Conservation (phyloP, 2,113 vertebrate species). For the Centropristis striata region DNA sequence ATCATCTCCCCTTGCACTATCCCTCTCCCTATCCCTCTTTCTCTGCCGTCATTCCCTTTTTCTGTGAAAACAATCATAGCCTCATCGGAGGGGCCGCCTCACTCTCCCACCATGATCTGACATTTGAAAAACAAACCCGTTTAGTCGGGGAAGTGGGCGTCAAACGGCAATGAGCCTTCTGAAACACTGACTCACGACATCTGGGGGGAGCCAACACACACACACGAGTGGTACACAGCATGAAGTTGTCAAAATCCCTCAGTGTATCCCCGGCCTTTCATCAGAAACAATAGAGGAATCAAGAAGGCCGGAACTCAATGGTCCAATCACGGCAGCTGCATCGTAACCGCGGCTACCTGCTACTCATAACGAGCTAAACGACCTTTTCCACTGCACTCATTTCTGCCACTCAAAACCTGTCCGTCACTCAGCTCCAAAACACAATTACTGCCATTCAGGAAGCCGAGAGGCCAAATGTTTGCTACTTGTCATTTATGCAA, state of each 20-base stretch:
- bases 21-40: slow-evolving; percentile 22
- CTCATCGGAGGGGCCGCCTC: slow-evolving; percentile 51
- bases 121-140: slow-evolving; percentile 76
- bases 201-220: slow-evolving; percentile 29
- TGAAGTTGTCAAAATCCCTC: slow-evolving; percentile 50
- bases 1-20: slow-evolving; percentile 54
- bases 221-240: slow-evolving; percentile 4
- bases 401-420: slow-evolving; percentile 64
- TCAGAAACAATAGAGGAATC: slow-evolving; percentile 67
- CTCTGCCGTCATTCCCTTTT: slow-evolving; percentile 53
- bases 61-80: slow-evolving; percentile 66
- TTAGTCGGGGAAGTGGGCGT: slow-evolving; percentile 64
- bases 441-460: slow-evolving; percentile 72
- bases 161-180: slow-evolving; percentile 52
- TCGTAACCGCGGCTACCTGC: slow-evolving; percentile 51
- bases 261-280: slow-evolving; percentile 15
- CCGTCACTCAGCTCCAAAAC: slow-evolving; percentile 58
- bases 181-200: slow-evolving; percentile 63
- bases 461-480: slow-evolving; percentile 51
- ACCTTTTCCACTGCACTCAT: slow-evolving; percentile 65
- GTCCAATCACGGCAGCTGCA: slow-evolving; percentile 58
- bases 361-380: slow-evolving; percentile 63
- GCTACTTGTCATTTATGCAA: slow-evolving; percentile 46
- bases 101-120: slow-evolving; percentile 63
- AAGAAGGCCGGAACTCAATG: slow-evolving; percentile 56